phyloP scores from a whole-genome alignment of 2,888 invertebrate species.

The Hartigia nigra region DNA sequence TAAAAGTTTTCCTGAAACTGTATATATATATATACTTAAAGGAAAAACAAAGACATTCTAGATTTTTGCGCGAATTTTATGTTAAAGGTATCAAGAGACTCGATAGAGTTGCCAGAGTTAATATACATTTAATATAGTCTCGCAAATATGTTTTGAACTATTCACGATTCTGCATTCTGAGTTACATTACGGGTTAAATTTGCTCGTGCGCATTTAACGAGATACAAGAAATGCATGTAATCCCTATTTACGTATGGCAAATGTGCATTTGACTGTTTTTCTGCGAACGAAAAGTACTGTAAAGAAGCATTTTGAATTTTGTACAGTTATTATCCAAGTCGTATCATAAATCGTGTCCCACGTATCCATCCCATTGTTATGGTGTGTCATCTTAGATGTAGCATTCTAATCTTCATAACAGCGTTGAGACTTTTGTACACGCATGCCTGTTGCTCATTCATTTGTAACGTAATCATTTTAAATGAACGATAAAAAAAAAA shows the following conservation, averaged over 20 bases:
- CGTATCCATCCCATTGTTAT: slow-evolving; percentile 24
- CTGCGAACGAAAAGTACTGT: slow-evolving; percentile 25
- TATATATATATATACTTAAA: no score
- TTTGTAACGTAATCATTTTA: slow-evolving; percentile 12
- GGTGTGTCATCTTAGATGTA: slow-evolving; percentile 44
- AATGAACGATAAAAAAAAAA: neutral
- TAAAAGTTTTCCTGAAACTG: neutral
- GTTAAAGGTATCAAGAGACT: no score
- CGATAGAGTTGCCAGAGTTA: no score
- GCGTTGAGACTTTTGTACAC: slow-evolving; percentile 41
- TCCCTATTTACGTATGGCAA: neutral
- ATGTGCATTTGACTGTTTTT: slow-evolving; percentile 22
- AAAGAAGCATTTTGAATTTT: slow-evolving; percentile 41
- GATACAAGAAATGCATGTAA: neutral
- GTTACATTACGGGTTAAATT: neutral
- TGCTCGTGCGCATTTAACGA: neutral
- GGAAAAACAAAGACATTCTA: no score
- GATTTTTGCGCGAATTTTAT: no score
- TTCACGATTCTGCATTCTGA: neutral
- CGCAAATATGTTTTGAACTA: neutral
- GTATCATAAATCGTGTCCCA: neutral
- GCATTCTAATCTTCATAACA: slow-evolving; percentile 42
- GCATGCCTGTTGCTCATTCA: slow-evolving; percentile 53
- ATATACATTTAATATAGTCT: neutral
- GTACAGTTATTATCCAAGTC: slow-evolving; percentile 21